These are phyloP conservation scores for Amphimallon solstitiale DNA, from an alignment of 2,888 invertebrate genomes.

Conservation along the genomic window DNA sequence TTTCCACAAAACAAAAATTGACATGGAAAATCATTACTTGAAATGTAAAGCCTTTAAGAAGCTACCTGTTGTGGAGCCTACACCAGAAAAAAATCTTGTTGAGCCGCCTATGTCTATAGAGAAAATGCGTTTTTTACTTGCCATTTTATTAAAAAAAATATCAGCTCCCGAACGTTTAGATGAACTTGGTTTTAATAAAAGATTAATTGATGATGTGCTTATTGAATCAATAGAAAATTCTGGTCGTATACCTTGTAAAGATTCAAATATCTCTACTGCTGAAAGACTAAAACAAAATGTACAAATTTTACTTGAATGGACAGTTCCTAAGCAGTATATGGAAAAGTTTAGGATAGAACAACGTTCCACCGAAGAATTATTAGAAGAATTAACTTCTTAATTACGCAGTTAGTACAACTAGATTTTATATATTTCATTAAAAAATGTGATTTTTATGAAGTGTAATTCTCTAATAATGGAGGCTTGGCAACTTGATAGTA, in stretches of 20 bases:
- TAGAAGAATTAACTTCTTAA: constrained; percentile 77
- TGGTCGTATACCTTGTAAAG: constrained; percentile 73
- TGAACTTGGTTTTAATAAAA: constrained; percentile 77
- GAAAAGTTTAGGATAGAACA: constrained; percentile 77
- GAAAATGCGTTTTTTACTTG: constrained; percentile 81
- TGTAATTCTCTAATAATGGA: not conserved
- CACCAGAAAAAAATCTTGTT: constrained; percentile 50
- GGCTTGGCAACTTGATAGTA: no score
- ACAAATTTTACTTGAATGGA: constrained; percentile 81
- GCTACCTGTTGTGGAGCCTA: constrained; percentile 50
- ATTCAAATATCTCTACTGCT: constrained; percentile 68
- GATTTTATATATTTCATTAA: not conserved
- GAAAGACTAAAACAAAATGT: constrained; percentile 79
- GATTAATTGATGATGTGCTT: constrained; percentile 84
- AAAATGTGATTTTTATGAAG: constrained; percentile 13
- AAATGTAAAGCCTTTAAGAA: constrained; percentile 63
- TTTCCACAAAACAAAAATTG: constrained; percentile 80
- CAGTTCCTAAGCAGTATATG: constrained; percentile 83
- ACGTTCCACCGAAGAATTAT: constrained; percentile 80
- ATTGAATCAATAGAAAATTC: constrained; percentile 81
- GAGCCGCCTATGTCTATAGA: constrained; percentile 73
- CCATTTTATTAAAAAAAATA: constrained; percentile 83
- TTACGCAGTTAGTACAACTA: constrained; percentile 42
- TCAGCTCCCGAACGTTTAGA: constrained; percentile 82
- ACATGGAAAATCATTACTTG: constrained; percentile 74